Conservation (phyloP, 2,113 vertebrate genomes). For the Pygathrix nemaeus region DNA sequence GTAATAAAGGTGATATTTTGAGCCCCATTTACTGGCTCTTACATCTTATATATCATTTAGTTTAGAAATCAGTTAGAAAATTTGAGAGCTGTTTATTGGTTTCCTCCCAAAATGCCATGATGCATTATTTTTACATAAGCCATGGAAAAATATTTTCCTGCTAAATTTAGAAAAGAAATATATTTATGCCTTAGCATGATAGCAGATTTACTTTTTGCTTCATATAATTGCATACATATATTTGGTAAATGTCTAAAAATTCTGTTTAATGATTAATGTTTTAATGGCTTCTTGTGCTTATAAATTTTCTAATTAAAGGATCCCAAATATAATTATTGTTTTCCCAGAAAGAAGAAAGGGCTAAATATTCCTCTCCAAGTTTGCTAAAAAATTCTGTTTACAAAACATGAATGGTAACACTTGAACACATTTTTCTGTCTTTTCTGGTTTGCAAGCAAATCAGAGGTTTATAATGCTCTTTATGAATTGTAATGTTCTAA, state of each 20-base stretch:
- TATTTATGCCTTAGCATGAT: background rate
- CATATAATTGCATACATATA: background rate
- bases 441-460: background rate
- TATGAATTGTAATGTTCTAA: background rate
- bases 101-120: background rate
- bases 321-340: background rate
- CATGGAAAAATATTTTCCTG: background rate
- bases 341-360: background rate
- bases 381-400: background rate
- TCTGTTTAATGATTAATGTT: background rate
- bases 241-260: background rate
- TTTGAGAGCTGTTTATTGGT: background rate
- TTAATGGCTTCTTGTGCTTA: background rate
- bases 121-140: background rate
- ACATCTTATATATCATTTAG: background rate
- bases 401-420: background rate
- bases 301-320: background rate
- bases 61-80: background rate
- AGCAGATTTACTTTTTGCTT: background rate
- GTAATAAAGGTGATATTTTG: background rate
- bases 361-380: conserved; percentile 3
- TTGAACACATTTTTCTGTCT: background rate
- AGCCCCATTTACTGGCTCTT: background rate
- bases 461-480: background rate
- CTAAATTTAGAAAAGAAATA: background rate